Base-by-base conservation (phyloP, 2,888 invertebrate species). In the Pogonocherus hispidulus region DNA sequence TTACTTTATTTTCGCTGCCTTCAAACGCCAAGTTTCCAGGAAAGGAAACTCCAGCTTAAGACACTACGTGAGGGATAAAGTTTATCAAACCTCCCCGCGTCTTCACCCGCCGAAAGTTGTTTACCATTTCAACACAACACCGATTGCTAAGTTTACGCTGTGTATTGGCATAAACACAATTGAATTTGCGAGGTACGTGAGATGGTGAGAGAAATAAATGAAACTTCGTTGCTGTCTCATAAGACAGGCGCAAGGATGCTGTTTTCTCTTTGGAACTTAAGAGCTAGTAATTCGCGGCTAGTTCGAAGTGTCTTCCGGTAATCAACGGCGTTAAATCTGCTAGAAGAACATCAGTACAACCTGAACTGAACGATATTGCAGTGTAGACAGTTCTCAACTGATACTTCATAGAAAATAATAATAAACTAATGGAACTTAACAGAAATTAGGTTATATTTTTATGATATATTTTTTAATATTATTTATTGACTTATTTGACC, bases 141-240 rank as follows among this genome's bases (percentile, higher is more conserved):
- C 41, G 41, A 41, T n/a, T 41, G 41, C 41, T 41, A 41, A 41
- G 41, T 14, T 37, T 41, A 14, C 27, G 41, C n/a, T 41, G n/a
- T n/a, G 41, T 41, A 41, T 41, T 41, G 41, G 41, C 41, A 41
- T 41, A 41, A 41, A 41, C 41, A 41, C 41, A 41, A 41, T 41
- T 41, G 41, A 41, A 41, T 41, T 41, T 41, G 14, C 0, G 14
- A 16, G 41, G 41, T 5, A 41, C 41, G 14, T 41, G 41, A 41
- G 41, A 14, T 41, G 41, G 41, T 14, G 41, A 41, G 41, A 11
- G 41, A n/a, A 41, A 14, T 41, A 14, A 41, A 41, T 5, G 41
- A n/a, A 41, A 41, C 41, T 1, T 41, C 14, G 14, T n/a, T 5
- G 41, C 6, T 16, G 16, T n/a, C 16, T 16, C 11, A 41, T 16